These are phyloP conservation scores for Cynopterus brachyotis DNA, from an alignment of 2,113 vertebrate species.

Conservation along the genomic window DNA sequence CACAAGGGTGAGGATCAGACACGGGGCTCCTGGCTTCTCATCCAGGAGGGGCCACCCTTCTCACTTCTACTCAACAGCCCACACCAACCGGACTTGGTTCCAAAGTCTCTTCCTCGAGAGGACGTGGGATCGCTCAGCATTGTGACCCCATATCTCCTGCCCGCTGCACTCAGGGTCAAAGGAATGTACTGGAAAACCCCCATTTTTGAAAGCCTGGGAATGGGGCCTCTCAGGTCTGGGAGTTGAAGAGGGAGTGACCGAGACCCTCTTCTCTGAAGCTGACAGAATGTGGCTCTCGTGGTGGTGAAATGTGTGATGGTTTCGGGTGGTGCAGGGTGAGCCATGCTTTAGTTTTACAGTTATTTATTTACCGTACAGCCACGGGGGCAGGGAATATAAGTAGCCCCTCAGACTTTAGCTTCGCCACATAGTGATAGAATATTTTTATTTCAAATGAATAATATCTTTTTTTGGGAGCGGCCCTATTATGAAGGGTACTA, in stretches of 20 bases:
- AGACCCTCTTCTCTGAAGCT: background rate
- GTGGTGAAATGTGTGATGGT: background rate
- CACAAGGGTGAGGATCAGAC: background rate
- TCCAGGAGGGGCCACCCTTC: no score
- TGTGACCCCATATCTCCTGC: background rate
- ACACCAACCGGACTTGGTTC: background rate
- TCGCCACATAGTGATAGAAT: background rate
- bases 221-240: background rate
- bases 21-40: background rate
- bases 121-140: accelerated
- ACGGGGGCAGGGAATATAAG: background rate
- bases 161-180: background rate
- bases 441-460: background rate
- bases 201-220: background rate
- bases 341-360: background rate
- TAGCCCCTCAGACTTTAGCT: background rate
- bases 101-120: background rate
- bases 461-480: accelerated
- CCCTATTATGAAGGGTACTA: background rate
- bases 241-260: background rate
- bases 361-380: background rate
- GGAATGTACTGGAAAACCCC: background rate
- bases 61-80: background rate
- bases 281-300: background rate
- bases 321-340: background rate